A percentile compares a stretch with the other conserved stretches of the same genome.
These are phyloP conservation scores for Tapirus indicus DNA, from an alignment of 2,797 vertebrate species.

Conservation along the genomic window DNA sequence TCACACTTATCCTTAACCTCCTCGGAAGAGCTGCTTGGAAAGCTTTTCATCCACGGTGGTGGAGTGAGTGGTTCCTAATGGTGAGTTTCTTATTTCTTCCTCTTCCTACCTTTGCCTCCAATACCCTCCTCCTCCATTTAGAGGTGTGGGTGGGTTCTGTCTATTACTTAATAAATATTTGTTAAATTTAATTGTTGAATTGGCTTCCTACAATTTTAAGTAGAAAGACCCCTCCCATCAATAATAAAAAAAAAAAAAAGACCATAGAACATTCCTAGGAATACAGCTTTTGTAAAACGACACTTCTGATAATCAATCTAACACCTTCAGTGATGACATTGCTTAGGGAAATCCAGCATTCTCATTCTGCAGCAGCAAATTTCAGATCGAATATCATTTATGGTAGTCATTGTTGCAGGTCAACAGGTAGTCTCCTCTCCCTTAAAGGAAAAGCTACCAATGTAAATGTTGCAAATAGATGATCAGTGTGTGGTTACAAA, in stretches of 20 bases:
- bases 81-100: background rate
- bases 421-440: background rate
- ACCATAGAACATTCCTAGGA: background rate
- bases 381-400: background rate
- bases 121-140: background rate
- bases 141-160: background rate
- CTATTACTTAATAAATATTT: background rate
- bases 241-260: background rate
- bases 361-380: background rate
- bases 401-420: background rate
- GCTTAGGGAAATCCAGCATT: background rate
- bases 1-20: background rate
- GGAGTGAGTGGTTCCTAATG: background rate
- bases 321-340: background rate
- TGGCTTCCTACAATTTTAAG: constrained; percentile 8
- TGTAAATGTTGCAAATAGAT: background rate
- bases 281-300: background rate
- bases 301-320: background rate
- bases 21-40: background rate
- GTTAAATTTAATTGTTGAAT: constrained; percentile 29
- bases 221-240: background rate
- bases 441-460: background rate
- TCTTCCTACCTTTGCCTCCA: background rate
- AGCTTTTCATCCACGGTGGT: background rate
- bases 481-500: background rate